phyloP scores from a whole-genome alignment of 2,797 vertebrate genomes.

The Oceanodroma leucorhoa region DNA sequence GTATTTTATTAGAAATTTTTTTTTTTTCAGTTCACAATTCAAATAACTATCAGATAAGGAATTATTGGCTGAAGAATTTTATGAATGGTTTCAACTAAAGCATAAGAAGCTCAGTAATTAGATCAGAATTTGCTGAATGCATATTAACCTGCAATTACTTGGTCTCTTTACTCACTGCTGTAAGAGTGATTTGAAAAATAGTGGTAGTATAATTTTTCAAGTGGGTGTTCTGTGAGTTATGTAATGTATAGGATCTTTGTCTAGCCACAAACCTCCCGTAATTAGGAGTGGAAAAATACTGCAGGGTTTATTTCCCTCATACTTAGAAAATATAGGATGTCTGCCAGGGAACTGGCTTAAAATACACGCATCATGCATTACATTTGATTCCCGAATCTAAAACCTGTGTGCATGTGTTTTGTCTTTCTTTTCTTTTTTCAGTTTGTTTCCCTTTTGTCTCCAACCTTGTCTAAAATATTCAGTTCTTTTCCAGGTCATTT shows the following conservation, averaged over 20 bases:
- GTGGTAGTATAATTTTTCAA: neutral
- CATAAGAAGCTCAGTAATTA: neutral
- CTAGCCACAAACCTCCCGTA: neutral
- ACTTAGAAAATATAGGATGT: neutral
- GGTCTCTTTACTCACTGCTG: neutral
- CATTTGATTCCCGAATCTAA: neutral
- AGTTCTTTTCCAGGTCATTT: neutral
- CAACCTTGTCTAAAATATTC: neutral
- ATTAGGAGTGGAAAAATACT: slow-evolving; percentile 11
- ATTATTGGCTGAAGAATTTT: neutral
- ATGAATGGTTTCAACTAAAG: neutral
- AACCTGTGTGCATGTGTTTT: neutral
- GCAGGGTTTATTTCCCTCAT: neutral
- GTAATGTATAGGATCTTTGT: neutral
- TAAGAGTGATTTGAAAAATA: neutral
- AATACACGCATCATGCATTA: neutral
- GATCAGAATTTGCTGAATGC: neutral
- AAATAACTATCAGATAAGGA: neutral
- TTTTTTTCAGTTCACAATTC: neutral
- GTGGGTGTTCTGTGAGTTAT: neutral
- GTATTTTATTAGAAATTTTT: neutral
- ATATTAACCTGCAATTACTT: neutral
- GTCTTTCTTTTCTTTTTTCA: neutral
- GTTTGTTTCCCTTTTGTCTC: neutral
- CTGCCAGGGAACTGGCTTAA: neutral